Conservation (phyloP, 2,888 invertebrate genomes). For the Onthophagus sagittarius region DNA sequence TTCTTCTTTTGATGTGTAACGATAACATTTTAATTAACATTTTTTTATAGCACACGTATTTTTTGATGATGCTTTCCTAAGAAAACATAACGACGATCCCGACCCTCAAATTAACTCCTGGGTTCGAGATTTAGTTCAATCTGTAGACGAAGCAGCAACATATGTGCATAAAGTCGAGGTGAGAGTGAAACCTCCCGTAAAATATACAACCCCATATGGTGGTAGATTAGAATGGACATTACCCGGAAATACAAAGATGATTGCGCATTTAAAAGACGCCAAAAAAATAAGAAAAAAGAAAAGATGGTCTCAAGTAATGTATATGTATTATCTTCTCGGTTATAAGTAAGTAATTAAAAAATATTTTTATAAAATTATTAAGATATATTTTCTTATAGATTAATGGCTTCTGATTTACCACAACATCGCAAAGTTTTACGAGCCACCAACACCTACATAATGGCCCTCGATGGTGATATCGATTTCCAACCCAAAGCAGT, state of each 20-base stretch:
- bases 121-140: constrained; percentile 69
- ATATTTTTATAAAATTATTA: neutral
- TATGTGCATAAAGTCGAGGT: constrained; percentile 65
- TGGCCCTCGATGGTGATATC: constrained; percentile 85
- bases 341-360: constrained; percentile 56
- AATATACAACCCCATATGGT: constrained; percentile 80
- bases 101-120: constrained; percentile 75
- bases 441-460: constrained; percentile 69
- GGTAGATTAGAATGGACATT: constrained; percentile 79
- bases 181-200: constrained; percentile 63
- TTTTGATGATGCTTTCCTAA: constrained; percentile 80
- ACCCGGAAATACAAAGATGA: constrained; percentile 79
- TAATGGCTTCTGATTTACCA: constrained; percentile 37
- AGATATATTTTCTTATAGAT: constrained; percentile 27
- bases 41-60: constrained; percentile 66
- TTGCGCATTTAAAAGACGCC: constrained; percentile 86
- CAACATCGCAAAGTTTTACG: constrained; percentile 47
- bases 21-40: no score
- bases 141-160: constrained; percentile 72
- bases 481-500: constrained; percentile 82
- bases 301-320: constrained; percentile 94
- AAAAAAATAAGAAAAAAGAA: constrained; percentile 83
- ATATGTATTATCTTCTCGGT: constrained; percentile 88
- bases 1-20: no score
- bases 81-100: constrained; percentile 58